Base-by-base conservation (phyloP, 2,797 vertebrate species). In the Bovichtus variegatus region DNA sequence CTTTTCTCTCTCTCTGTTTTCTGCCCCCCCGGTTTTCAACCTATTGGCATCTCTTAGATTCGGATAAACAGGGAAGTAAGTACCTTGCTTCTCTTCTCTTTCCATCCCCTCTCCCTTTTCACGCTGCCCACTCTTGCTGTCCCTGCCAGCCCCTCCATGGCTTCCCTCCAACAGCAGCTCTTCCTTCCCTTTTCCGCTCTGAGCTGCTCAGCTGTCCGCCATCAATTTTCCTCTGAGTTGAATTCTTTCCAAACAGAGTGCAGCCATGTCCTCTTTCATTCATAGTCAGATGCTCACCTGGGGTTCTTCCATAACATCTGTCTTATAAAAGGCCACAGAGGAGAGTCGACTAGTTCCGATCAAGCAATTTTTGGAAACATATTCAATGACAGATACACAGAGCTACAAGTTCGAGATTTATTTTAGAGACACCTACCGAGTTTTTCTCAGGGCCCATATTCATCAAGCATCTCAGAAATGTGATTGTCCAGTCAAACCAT, bases 21-120 rank as follows among this genome's bases (percentile, higher is more conserved):
- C 53, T 59, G 5, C 43, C 62, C 74, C 41, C 68, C 0, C 31
- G 29, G 55, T 86, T 87, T 85, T 91, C 85, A 78, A 89, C 83
- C 84, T 87, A 89, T 86, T 88, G 92, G 87, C 91, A 78, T 78
- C 84, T 96, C 94, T 93, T 95, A 98, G 97, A 98, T 99, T 96
- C 97, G 97, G 97, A 98, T 99, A 96, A 99, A 99, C 96, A 97
- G 97, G 92, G 97, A 99, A 98, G 97, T 99, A 98, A 99, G 98
- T 99, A 99, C 93, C 89, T 82, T 90, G 88, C 90, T 91, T 51
- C 90, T 87, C 87, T 81, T 80, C 84, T 90, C 74, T 89, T 80
- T 83, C 71, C 85, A 79, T 80, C 79, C 61, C n/a, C 57, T 72
- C 74, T 74, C 31, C 44, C 67, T 68, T 76, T 60, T 80, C 85